These are phyloP conservation scores for Cheilosia urbana DNA, from an alignment of 2,888 invertebrate species.

Conservation along the genomic window DNA sequence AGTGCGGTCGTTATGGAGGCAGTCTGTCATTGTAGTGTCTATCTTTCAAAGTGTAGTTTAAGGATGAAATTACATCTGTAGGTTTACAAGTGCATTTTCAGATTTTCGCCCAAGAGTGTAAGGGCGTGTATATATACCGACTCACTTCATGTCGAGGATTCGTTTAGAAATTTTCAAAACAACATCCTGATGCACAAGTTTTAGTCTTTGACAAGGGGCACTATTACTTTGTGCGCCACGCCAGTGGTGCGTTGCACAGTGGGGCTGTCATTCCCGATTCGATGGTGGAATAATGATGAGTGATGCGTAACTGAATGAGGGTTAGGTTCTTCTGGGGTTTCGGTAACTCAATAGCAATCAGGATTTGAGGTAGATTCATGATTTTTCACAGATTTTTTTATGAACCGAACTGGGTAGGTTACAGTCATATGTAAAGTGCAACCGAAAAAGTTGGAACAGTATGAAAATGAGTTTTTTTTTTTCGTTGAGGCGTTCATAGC, in stretches of 20 bases:
- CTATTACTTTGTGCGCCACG: slow-evolving; percentile 31
- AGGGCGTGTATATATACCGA: slow-evolving; percentile 4
- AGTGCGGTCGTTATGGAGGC: slow-evolving; percentile 23
- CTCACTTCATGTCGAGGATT: background rate
- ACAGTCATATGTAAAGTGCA: too few species aligned
- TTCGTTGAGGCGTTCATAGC: too few species aligned
- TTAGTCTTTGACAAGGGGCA: slow-evolving; percentile 19
- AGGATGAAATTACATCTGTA: slow-evolving; percentile 72
- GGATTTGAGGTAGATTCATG: too few species aligned
- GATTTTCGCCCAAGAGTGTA: slow-evolving; percentile 45
- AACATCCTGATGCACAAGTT: slow-evolving; percentile 10
- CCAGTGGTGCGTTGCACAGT: slow-evolving; percentile 21
- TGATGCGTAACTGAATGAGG: background rate
- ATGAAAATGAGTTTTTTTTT: too few species aligned
- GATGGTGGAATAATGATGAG: background rate
- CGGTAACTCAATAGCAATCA: too few species aligned
- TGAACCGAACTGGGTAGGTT: too few species aligned
- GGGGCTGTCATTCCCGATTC: background rate
- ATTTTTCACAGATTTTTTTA: too few species aligned
- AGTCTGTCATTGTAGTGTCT: slow-evolving; percentile 70
- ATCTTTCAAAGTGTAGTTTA: slow-evolving; percentile 71
- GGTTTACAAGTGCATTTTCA: slow-evolving; percentile 72
- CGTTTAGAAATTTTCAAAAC: slow-evolving; percentile 32
- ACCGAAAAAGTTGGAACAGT: too few species aligned
- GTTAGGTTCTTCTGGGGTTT: background rate